A percentile compares a stretch with the other conserved stretches of the same genome.
These are phyloP conservation scores for Pseudanteris insignis DNA, from an alignment of 2,888 invertebrate genomes.

Conservation along the genomic window DNA sequence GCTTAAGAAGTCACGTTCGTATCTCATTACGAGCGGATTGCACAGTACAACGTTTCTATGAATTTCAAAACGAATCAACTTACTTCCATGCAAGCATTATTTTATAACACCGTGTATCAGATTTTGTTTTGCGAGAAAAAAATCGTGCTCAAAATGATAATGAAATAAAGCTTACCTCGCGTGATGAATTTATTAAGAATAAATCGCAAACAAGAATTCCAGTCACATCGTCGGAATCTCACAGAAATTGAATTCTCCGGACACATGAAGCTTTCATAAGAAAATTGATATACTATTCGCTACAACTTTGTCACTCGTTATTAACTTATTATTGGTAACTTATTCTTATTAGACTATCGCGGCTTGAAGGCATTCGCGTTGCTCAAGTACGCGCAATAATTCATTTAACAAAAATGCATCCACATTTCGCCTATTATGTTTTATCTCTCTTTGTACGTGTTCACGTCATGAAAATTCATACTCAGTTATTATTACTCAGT, in stretches of 20 bases:
- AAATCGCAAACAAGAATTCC: constrained; percentile 15
- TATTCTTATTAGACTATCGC: too few relatives aligned
- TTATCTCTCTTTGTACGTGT: too few relatives aligned
- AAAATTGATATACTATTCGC: too few relatives aligned
- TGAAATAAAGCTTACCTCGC: constrained; percentile 15
- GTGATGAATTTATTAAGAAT: constrained; percentile 23
- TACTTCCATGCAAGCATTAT: constrained; percentile 16
- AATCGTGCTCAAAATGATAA: constrained; percentile 21
- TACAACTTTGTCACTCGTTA: too few relatives aligned
- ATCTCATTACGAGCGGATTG: constrained; percentile 32
- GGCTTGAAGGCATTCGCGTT: too few relatives aligned
- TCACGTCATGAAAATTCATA: too few relatives aligned
- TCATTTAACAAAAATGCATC: too few relatives aligned
- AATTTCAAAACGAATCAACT: constrained; percentile 27
- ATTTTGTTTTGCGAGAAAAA: constrained; percentile 21
- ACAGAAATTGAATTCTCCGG: constrained; percentile 12
- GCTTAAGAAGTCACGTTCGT: constrained; percentile 31
- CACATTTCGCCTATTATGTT: too few relatives aligned
- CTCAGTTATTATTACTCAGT: too few relatives aligned
- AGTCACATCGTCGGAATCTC: constrained; percentile 12
- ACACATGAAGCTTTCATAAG: constrained; percentile 6
- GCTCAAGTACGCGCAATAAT: too few relatives aligned
- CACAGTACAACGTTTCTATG: constrained; percentile 26
- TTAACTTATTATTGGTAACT: too few relatives aligned
- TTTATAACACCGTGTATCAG: constrained; percentile 15